A percentile compares a stretch with the other conserved stretches of the same genome.
Conservation (phyloP, 37 sponge, comb jelly and placozoan genomes). For the Tethya wilhelma region DNA sequence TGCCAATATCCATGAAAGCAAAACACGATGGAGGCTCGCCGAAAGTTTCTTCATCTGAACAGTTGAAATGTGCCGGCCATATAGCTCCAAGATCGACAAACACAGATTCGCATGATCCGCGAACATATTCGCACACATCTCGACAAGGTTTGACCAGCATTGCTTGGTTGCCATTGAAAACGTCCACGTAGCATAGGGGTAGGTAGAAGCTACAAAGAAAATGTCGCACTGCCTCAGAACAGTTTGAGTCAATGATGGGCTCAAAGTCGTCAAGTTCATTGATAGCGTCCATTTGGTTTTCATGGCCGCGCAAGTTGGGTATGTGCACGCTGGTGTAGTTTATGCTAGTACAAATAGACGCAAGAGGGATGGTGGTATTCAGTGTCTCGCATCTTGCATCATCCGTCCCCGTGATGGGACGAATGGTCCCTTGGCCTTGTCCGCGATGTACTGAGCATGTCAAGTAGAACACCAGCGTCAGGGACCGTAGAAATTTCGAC, state of each 20-base stretch:
- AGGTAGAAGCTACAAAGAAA: conserved; percentile 31
- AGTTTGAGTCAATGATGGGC: not conserved
- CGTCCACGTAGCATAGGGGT: conserved; percentile 4
- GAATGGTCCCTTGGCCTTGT: not conserved
- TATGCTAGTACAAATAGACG: no score
- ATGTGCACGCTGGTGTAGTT: no score
- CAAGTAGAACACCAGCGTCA: no score
- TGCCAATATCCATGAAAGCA: not conserved
- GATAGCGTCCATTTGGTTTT: not conserved
- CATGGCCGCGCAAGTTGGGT: conserved; percentile 15
- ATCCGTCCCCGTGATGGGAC: not conserved
- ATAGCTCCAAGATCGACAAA: not conserved
- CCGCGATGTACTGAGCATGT: no score
- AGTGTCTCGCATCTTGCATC: not conserved
- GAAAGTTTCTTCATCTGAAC: conserved; percentile 15
- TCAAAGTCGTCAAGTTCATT: not conserved
- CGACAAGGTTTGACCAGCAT: conserved; percentile 17
- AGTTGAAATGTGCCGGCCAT: conserved; percentile 28
- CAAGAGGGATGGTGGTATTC: no score
- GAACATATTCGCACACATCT: conserved; percentile 17
- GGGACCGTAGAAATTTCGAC: no score
- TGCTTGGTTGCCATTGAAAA: not conserved
- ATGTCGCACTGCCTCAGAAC: conserved; percentile 10
- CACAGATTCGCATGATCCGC: not conserved
- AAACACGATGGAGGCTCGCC: not conserved